Evolutionary conservation across 2,888 invertebrate genomes (phyloP).

Genomic region (Microctonus brassicae): DNA sequence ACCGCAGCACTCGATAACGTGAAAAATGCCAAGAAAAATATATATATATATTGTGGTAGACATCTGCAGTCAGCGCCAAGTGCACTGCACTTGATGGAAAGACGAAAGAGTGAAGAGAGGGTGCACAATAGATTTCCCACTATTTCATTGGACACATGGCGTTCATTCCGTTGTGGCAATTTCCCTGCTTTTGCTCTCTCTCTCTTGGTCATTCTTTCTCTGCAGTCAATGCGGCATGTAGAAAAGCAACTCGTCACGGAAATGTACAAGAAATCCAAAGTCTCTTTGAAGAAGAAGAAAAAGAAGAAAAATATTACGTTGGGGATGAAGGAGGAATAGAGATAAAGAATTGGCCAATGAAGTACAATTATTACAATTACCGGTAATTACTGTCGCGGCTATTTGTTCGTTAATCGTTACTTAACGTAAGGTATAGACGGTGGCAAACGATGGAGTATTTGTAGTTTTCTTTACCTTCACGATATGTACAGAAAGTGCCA

Average conservation of each 20-base stretch:
- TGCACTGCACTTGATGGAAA: background rate
- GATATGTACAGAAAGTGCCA: slow-evolving; percentile 6
- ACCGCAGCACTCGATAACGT: slow-evolving; percentile 50
- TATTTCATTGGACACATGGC: slow-evolving; percentile 30
- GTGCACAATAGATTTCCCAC: slow-evolving; percentile 42
- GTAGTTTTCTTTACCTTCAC: background rate
- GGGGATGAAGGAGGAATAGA: no score
- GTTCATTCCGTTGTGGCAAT: background rate
- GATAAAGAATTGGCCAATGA: slow-evolving; percentile 14
- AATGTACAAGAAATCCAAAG: background rate
- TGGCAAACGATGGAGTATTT: background rate
- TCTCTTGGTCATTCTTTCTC: background rate
- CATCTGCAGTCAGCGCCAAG: slow-evolving; percentile 15
- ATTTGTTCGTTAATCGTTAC: slow-evolving; percentile 67
- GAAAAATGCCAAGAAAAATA: slow-evolving; percentile 20
- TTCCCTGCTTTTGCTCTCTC: no score
- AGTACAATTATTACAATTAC: slow-evolving; percentile 68
- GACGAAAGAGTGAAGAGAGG: slow-evolving; percentile 17
- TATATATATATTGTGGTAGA: background rate
- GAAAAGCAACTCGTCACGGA: background rate
- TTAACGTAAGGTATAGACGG: slow-evolving; percentile 45
- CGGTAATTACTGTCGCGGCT: slow-evolving; percentile 57
- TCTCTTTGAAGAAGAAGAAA: background rate
- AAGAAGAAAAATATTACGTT: background rate
- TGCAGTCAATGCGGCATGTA: background rate